Evolutionary conservation across 2,797 vertebrate species (phyloP), one percentile per base, ranked within the genome.

Genomic region (Peromyscus nudipes): DNA sequence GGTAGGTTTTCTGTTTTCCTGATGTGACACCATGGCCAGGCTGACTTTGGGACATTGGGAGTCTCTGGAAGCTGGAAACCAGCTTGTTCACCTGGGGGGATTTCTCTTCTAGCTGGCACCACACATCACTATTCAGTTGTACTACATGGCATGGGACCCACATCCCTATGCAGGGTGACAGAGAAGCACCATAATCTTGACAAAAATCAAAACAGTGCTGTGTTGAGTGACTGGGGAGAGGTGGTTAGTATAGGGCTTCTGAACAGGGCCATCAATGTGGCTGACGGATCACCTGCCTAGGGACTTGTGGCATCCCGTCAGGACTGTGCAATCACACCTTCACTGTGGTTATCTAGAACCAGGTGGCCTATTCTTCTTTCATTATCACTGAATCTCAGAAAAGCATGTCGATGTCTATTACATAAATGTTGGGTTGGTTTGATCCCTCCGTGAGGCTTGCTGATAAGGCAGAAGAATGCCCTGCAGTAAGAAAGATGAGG

Each of bases 301-400:
- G 97, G 92, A 87, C 37, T 80, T 75, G 96, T 65, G n/a, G 97
- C 97, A 85, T 97, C 97, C 92, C 8, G 81, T 83, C 96, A 79
- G 94, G 37, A 55, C 69, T 89, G 82, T 60, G 49, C 98, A 97
- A 98, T 98, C 97, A 97, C 95, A 98, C 97, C 97, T 91, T 96
- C 88, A 91, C 62, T n/a, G 97, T 67, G 95, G 60, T 25, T 25
- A 23, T 62, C 57, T 60, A 6, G 97, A 94, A 80, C 62, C 2
- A 97, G 91, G 81, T 5, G 37, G 96, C 62, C 96, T 93, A 80
- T 98, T 98, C 96, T 98, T 98, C 96, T 98, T 98, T 98, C 98
- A 98, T 96, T 98, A 86, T 92, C 83, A 31, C 81, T 79, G 64
- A 0, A 93, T 97, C 98, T 97, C 97, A 97, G 97, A 93, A 96